Conservation (phyloP, 2,888 invertebrate genomes). For the Fabriciana adippe region DNA sequence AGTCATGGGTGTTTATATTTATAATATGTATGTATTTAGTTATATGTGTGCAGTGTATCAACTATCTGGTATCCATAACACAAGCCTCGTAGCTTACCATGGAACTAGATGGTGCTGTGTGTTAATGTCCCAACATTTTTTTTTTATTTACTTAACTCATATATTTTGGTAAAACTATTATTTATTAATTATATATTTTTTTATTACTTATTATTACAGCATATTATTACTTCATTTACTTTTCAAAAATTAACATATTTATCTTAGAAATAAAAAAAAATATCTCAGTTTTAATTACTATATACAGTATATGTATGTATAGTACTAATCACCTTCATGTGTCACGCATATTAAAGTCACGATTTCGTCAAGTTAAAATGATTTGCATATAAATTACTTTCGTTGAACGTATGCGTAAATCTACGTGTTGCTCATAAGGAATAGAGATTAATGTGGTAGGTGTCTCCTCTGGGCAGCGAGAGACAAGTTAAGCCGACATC, state of each 20-base stretch:
- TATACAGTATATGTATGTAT: constrained; percentile 16
- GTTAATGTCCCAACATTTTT: no score
- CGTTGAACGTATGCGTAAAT: constrained; percentile 68
- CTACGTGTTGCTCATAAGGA: constrained; percentile 78
- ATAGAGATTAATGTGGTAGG: constrained; percentile 79
- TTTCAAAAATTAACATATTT: background rate
- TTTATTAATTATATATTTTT: no score
- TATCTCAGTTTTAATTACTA: constrained; percentile 40
- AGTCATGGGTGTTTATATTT: no score
- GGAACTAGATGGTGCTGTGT: no score
- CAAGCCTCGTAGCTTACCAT: no score
- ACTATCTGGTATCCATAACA: no score
- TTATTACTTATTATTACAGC: no score
- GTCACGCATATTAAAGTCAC: constrained; percentile 71
- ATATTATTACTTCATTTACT: no score
- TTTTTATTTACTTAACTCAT: no score
- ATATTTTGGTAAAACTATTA: no score
- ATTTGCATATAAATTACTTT: constrained; percentile 82
- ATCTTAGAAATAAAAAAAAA: background rate
- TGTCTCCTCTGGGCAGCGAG: constrained; percentile 71
- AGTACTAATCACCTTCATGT: constrained; percentile 60
- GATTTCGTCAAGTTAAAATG: constrained; percentile 74
- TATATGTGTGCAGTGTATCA: no score
- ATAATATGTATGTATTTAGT: no score
- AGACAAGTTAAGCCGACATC: constrained; percentile 81